Conservation (phyloP, 1,140 invertebrate genomes). For the Anastrepha obliqua region DNA sequence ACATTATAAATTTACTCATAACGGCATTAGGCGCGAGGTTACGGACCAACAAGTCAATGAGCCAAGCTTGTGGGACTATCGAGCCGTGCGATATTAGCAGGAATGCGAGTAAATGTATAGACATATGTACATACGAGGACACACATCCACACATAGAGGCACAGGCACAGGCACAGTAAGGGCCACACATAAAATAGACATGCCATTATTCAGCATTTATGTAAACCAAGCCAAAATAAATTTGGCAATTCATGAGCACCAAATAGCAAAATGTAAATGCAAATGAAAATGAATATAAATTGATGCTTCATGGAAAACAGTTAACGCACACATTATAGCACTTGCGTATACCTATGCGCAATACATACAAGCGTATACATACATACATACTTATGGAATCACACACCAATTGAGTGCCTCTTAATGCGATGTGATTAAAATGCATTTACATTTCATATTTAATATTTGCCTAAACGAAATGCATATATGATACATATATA, state of each 20-base stretch:
- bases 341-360: neutral
- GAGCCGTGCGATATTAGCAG: neutral
- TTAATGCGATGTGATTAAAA: constrained; percentile 37
- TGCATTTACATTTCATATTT: constrained; percentile 9
- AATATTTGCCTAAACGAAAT: constrained; percentile 1
- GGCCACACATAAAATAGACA: neutral
- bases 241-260: constrained; percentile 47
- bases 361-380: neutral
- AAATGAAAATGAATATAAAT: constrained; percentile 45
- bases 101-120: neutral
- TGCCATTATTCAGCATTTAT: constrained; percentile 49
- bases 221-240: constrained; percentile 25
- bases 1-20: neutral
- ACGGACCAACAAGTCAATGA: neutral
- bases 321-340: neutral
- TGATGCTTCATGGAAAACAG: neutral
- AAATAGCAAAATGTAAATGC: constrained; percentile 30
- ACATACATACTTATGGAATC: neutral
- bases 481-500: neutral
- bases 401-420: constrained; percentile 13
- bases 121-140: neutral
- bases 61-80: neutral
- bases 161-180: neutral
- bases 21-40: constrained; percentile 1
- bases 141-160: neutral